phyloP scores from a whole-genome alignment of 2,888 invertebrate species.

The Gandaritis pyraliata region DNA sequence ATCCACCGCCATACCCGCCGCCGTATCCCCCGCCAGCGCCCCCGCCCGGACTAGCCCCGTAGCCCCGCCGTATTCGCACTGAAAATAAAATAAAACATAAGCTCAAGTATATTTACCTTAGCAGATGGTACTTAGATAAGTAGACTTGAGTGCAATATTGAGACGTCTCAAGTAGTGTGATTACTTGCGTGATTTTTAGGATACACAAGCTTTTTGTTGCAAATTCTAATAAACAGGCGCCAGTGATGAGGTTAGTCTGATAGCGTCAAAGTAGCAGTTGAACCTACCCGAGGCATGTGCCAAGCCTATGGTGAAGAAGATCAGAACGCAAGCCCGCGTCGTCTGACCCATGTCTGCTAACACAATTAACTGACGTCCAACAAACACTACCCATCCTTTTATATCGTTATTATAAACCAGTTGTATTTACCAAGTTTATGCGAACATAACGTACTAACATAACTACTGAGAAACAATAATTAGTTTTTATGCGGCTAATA shows the following conservation, averaged over 20 bases:
- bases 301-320: slow-evolving; percentile 51
- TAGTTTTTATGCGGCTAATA: slow-evolving; percentile 42
- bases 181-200: not conserved
- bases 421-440: slow-evolving; percentile 61
- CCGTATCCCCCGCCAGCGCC: slow-evolving; percentile 45
- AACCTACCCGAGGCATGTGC: slow-evolving; percentile 57
- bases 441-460: slow-evolving; percentile 50
- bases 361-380: slow-evolving; percentile 55
- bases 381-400: slow-evolving; percentile 64
- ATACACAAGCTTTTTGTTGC: not conserved
- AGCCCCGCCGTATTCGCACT: slow-evolving; percentile 67
- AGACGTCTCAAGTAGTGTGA: not conserved
- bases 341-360: slow-evolving; percentile 60
- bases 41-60: slow-evolving; percentile 51
- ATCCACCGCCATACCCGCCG: slow-evolving; percentile 45
- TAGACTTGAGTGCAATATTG: not conserved
- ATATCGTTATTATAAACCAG: slow-evolving; percentile 64
- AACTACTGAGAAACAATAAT: slow-evolving; percentile 63
- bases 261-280: slow-evolving; percentile 1
- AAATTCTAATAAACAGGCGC: slow-evolving; percentile 6
- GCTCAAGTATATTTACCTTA: no score
- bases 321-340: slow-evolving; percentile 53
- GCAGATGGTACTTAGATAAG: not conserved
- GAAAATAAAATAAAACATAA: slow-evolving; percentile 46
- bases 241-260: slow-evolving; percentile 5